Evolutionary conservation across 2,113 vertebrate species (phyloP).

Genomic region (Proterorhinus semilunaris): DNA sequence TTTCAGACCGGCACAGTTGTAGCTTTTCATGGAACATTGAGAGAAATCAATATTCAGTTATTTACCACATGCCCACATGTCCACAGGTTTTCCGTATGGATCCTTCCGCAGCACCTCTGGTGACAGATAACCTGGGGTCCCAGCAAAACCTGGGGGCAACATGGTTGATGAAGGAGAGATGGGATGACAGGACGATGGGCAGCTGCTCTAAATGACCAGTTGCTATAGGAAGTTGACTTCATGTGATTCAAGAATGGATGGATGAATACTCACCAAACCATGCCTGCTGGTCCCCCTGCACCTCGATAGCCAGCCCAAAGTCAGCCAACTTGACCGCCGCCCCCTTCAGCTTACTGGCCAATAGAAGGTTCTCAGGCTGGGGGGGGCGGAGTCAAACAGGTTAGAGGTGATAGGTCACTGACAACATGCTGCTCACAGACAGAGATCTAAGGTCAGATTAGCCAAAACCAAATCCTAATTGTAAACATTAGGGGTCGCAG

Average conservation of each 20-base stretch:
- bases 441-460: conserved; percentile 74
- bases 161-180: conserved; percentile 36
- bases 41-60: conserved; percentile 31
- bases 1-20: neutral
- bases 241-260: conserved; percentile 43
- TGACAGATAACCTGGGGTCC: conserved; percentile 95
- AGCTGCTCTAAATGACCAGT: conserved; percentile 15
- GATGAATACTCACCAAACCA: conserved; percentile 79
- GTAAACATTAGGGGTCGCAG: conserved; percentile 52
- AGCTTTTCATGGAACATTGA: conserved; percentile 9
- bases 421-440: conserved; percentile 62
- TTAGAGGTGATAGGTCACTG: conserved; percentile 72
- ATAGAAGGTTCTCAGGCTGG: conserved; percentile 81
- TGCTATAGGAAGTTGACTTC: conserved; percentile 17
- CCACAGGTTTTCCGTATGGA: conserved; percentile 97
- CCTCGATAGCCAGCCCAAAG: conserved; percentile 81
- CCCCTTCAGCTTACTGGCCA: conserved; percentile 82
- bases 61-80: conserved; percentile 99
- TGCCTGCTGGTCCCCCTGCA: conserved; percentile 81
- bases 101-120: conserved; percentile 96
- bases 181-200: conserved; percentile 25
- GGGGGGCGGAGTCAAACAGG: conserved; percentile 77
- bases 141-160: conserved; percentile 88
- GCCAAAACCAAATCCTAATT: conserved; percentile 63
- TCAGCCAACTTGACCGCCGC: conserved; percentile 82